Base-by-base conservation (phyloP, 2,888 invertebrate species). In the Stenolophus ochropezus region DNA sequence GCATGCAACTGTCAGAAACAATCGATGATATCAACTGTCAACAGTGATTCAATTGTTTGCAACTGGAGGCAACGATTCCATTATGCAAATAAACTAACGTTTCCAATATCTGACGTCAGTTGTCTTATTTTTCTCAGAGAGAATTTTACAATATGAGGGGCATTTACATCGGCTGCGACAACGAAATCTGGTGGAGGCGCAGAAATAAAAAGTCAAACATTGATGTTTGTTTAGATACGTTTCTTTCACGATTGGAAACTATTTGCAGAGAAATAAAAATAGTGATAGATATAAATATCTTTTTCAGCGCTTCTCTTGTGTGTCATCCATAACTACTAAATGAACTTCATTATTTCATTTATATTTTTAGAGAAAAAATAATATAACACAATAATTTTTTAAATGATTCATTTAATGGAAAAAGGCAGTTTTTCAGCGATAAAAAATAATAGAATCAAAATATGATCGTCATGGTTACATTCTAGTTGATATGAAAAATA, bases 11-110 rank as follows among this genome's bases (percentile, higher is more conserved):
- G 65, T 33, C 65, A 69, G 65, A 69, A 69, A 69, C 65, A 69
- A 69, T 69, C 65, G 33, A 69, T 69, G 18, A 69, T 16, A 18
- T 69, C 65, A 33, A 33, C 16, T 33, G 65, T 69, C 65, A 69
- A 69, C 16, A 69, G 65, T 33, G 5, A 69, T 69, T 33, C 65
- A 69, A 69, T 69, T 69, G 65, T 69, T 69, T 69, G 8, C 65
- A 18, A 16, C 65, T 33, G 33, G 65, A 16, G 18, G 33, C 18
- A 69, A 33, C 27, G 33, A 69, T 33, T 5, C 8, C 65, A 69
- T 69, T 69, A 69, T 69, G 65, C 20, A 33, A 69, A 69, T 69
- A 69, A 8, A 20, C 4, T 2, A 61, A 27, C 61, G 25, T 20
- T 61, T 61, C 61, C 11, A 61, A 21, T 61, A 27, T n/a, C 61